phyloP scores from a whole-genome alignment of 2,113 vertebrate species.

The Odocoileus virginianus region DNA sequence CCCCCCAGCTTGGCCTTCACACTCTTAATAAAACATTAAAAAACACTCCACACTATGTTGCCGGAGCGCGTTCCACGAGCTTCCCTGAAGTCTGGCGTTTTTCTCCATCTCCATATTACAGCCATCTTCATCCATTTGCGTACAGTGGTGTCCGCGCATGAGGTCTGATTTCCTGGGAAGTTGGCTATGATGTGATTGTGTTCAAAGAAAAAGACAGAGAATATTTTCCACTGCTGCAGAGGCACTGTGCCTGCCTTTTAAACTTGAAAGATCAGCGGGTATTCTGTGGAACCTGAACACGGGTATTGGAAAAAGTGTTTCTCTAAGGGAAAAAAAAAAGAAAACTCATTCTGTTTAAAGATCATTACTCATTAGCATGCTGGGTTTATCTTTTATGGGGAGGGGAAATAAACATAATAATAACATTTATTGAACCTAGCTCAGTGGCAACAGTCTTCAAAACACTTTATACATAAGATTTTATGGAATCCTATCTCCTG shows the following conservation, averaged over 20 bases:
- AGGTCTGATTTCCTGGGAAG: not conserved
- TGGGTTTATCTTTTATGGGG: not conserved
- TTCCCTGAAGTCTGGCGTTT: not conserved
- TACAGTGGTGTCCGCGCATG: not conserved
- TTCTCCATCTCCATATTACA: not conserved
- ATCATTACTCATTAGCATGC: not conserved
- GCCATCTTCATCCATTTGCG: not conserved
- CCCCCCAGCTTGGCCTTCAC: constrained; percentile 49
- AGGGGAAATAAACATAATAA: too few species aligned
- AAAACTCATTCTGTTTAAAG: not conserved
- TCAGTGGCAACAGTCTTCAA: accelerated
- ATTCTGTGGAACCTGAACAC: not conserved
- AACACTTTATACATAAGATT: accelerated
- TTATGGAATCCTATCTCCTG: not conserved
- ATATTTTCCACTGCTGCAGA: accelerated
- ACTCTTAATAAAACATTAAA: constrained; percentile 54
- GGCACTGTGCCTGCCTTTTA: not conserved
- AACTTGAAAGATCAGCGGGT: constrained; percentile 19
- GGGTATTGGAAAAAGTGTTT: not conserved
- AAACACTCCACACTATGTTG: not conserved
- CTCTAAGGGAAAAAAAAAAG: not conserved
- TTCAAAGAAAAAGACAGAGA: not conserved
- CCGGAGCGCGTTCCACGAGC: accelerated
- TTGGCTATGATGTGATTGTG: not conserved
- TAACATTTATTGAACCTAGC: accelerated